phyloP scores from a whole-genome alignment of 2,797 vertebrate species.

The Leptodactylus fallax region DNA sequence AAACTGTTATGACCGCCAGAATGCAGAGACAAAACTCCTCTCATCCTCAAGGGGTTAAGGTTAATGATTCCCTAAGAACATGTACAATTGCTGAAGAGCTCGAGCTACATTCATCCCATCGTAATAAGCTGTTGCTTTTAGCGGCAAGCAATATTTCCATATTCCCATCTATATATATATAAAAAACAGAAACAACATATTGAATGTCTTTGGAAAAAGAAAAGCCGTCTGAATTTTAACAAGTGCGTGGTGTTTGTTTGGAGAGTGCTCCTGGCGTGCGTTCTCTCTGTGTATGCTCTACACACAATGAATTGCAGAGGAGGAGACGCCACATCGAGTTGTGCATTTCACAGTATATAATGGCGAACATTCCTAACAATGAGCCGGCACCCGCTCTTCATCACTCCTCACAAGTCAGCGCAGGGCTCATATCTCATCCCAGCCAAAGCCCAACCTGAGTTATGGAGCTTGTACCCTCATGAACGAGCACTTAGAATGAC shows the following conservation, averaged over 20 bases:
- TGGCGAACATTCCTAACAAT: constrained; percentile 20
- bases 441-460: constrained; percentile 41
- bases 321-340: neutral
- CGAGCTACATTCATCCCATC: neutral
- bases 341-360: constrained; percentile 21
- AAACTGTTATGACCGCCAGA: neutral
- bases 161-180: neutral
- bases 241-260: neutral
- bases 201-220: neutral
- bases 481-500: constrained; percentile 58
- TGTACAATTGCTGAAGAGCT: no score
- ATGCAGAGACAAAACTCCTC: neutral
- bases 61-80: neutral
- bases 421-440: constrained; percentile 37
- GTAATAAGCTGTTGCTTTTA: neutral
- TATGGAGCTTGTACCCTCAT: constrained; percentile 52
- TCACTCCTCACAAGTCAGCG: constrained; percentile 40
- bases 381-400: constrained; percentile 10
- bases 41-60: neutral
- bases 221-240: neutral
- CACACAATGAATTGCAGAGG: constrained; percentile 12
- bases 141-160: neutral
- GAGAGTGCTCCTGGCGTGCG: neutral
- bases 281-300: neutral
- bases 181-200: neutral